phyloP scores from a whole-genome alignment of 2,113 vertebrate genomes.

The Psephotus haematonotus region DNA sequence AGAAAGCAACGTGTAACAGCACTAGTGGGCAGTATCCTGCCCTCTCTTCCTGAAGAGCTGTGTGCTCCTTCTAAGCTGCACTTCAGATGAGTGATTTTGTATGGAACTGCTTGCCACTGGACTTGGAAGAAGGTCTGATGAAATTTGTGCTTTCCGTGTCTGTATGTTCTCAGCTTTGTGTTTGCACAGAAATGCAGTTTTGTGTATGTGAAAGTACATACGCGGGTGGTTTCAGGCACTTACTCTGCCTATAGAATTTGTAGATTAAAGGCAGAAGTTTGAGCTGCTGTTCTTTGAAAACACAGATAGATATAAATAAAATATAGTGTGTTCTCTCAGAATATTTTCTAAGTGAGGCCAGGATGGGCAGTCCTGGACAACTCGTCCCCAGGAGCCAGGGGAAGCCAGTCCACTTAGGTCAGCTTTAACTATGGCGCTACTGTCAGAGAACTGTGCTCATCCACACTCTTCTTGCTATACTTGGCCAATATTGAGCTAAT shows the following conservation, averaged over 20 bases:
- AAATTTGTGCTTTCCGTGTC: not conserved
- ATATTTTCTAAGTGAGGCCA: not conserved
- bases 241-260: not conserved
- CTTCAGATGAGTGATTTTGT: not conserved
- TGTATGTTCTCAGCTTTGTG: not conserved
- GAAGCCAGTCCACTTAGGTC: not conserved
- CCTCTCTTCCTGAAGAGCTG: not conserved
- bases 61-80: not conserved
- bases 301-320: not conserved
- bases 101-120: not conserved
- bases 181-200: fast-evolving
- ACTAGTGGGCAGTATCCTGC: not conserved
- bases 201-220: not conserved
- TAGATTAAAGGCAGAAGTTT: not conserved
- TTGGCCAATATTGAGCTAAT: not conserved
- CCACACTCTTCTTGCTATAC: not conserved
- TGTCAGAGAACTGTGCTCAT: not conserved
- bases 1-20: not conserved
- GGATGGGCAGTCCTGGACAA: not conserved
- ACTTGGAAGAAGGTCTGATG: not conserved
- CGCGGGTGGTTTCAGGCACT: not conserved
- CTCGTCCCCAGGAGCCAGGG: not conserved
- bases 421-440: fast-evolving
- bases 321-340: not conserved
- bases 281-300: not conserved